Evolutionary conservation across 2,888 invertebrate genomes (phyloP).

Genomic region (Drosophila pseudotakahashii): DNA sequence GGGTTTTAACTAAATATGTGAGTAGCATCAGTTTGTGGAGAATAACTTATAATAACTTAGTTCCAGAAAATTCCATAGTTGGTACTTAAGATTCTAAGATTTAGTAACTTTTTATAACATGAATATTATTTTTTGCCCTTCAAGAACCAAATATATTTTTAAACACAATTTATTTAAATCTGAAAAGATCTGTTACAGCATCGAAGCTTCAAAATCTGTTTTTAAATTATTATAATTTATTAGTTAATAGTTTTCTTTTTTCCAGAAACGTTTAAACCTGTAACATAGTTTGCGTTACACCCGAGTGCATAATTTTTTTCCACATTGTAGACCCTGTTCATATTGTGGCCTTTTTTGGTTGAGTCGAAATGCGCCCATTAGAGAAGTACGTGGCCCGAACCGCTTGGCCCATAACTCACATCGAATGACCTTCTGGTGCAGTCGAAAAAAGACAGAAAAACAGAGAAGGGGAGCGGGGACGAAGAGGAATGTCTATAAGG

Average conservation of each 20-base stretch:
- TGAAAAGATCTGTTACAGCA: too few relatives aligned
- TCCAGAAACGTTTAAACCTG: not conserved
- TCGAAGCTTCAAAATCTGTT: too few relatives aligned
- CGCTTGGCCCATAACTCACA: conserved; percentile 69
- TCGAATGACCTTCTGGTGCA: conserved; percentile 68
- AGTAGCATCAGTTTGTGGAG: too few relatives aligned
- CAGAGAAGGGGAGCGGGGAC: not conserved
- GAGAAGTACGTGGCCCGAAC: conserved; percentile 62
- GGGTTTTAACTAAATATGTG: not conserved
- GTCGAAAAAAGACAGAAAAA: conserved; percentile 22
- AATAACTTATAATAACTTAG: too few relatives aligned
- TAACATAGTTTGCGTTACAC: not conserved
- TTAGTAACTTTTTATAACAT: too few relatives aligned
- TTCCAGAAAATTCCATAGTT: too few relatives aligned
- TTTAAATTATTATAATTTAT: too few relatives aligned
- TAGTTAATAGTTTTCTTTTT: not conserved
- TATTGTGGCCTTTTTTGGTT: conserved; percentile 18
- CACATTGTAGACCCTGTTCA: conserved; percentile 5
- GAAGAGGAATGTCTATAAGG: conserved; percentile 12
- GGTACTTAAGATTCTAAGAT: too few relatives aligned
- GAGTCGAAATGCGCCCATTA: conserved; percentile 62
- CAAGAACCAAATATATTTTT: too few relatives aligned
- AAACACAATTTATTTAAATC: not conserved
- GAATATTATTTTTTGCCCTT: too few relatives aligned
- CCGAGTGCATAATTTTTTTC: not conserved